Base-by-base conservation (phyloP, 1,140 invertebrate genomes). In the Acromyrmex echinatior region DNA sequence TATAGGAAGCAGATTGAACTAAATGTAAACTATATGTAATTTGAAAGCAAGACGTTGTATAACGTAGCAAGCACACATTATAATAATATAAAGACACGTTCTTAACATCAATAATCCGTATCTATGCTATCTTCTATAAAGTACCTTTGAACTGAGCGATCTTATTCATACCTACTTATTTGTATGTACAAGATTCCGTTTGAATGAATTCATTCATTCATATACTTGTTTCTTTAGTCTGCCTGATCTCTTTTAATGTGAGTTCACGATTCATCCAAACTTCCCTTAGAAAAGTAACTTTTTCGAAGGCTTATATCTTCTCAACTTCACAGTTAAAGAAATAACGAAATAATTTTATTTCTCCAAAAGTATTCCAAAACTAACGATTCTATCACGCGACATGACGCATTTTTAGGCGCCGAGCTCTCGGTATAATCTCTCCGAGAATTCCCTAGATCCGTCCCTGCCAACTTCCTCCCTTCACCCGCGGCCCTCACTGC, bases 361-460 rank as follows among this genome's bases (percentile, higher is more conserved):
- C 14, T 1, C 2, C 28, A 3, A 62, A 28, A 28, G 31, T 16
- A 18, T 60, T 9, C 9, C 5, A 77, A 45, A 45, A 12, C 39
- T 45, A 12, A n/a, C 10, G n/a, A 45, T 28, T 31, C 39, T 49
- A 31, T 2, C 12, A 31, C 35, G 6, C 63, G 25, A 66, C 16
- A 51, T 49, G 25, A 66, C 16, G 35, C 45, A 51, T n/a, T 65
- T 45, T 76, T 76, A 35, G 1, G 0, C 3, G 14, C 28, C 9
- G 14, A 25, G 25, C 18, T 74, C 31, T 60, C 16, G 0, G 18
- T 18, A 35, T 53, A 60, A 51, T 18, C 45, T 45, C 10, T 25
- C 60, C 77, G 53, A 35, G 62, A 79, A 58, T 25, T 79, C 39
- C n/a, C 35, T 80, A 86, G 77, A 58, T 87, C 49, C 84, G 31